Conservation (phyloP, 2,113 vertebrate species). For the Leiothrix lutea region DNA sequence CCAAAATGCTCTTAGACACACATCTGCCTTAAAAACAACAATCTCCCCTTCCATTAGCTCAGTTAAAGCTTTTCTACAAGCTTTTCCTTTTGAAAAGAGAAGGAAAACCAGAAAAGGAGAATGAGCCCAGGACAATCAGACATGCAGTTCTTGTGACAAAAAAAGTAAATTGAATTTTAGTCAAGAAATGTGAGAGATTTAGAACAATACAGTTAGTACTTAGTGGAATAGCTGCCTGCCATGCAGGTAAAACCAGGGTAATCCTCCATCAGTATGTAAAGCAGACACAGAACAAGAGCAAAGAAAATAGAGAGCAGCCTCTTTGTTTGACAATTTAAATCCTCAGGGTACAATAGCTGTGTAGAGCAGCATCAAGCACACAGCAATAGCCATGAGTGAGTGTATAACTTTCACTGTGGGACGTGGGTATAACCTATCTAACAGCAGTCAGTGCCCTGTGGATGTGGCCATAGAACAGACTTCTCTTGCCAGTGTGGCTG, state of each 20-base stretch:
- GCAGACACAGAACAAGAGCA: conserved; percentile 56
- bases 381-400: background rate
- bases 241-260: conserved; percentile 59
- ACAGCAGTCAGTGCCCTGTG: background rate
- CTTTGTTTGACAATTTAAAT: conserved; percentile 69
- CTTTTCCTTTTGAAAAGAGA: conserved; percentile 46
- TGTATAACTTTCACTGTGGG: background rate
- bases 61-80: conserved; percentile 32
- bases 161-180: conserved; percentile 54
- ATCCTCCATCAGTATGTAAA: conserved; percentile 61
- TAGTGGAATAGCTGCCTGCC: conserved; percentile 67
- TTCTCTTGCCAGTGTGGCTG: background rate
- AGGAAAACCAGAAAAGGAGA: conserved; percentile 17
- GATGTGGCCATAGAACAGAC: background rate
- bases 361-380: background rate
- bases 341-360: conserved; percentile 37
- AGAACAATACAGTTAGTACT: conserved; percentile 64
- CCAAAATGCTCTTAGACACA: conserved; percentile 47
- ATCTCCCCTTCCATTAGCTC: conserved; percentile 45
- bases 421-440: background rate
- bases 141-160: conserved; percentile 35
- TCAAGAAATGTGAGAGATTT: conserved; percentile 65
- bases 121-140: conserved; percentile 30
- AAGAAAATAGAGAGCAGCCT: conserved; percentile 61
- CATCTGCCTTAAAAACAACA: conserved; percentile 46